A percentile compares a stretch with the other conserved stretches of the same genome.
These are phyloP conservation scores for Epinephelus fuscoguttatus DNA, from an alignment of 2,113 vertebrate genomes.

Conservation along the genomic window DNA sequence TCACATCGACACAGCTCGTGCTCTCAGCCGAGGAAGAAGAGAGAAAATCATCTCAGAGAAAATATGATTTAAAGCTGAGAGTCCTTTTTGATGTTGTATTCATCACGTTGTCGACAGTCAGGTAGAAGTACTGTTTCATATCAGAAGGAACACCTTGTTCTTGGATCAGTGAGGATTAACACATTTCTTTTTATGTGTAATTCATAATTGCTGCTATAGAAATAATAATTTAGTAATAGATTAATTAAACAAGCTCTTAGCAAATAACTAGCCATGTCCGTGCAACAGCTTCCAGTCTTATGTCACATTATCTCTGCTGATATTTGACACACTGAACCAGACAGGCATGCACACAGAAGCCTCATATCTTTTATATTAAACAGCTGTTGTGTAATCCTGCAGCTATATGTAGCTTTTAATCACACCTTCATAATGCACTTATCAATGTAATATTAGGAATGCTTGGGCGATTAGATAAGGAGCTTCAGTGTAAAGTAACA, in stretches of 20 bases:
- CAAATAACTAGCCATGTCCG: background rate
- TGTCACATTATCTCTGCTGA: background rate
- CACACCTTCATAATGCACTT: background rate
- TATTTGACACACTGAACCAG: conserved; percentile 1
- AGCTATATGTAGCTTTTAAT: background rate
- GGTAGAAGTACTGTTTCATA: background rate
- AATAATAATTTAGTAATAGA: background rate
- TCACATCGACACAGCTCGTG: no score
- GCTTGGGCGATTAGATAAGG: conserved; percentile 17
- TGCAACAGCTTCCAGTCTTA: background rate
- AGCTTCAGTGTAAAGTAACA: background rate
- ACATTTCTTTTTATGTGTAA: background rate
- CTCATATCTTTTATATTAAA: background rate
- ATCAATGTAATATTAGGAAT: background rate
- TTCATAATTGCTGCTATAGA: background rate
- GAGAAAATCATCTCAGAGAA: background rate
- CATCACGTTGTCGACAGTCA: background rate
- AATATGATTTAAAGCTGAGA: background rate
- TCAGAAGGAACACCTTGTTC: no score
- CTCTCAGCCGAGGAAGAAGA: background rate
- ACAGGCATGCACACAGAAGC: background rate
- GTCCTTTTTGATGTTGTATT: background rate
- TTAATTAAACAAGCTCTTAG: background rate
- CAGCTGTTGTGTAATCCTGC: background rate
- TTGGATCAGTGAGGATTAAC: background rate